phyloP scores from a whole-genome alignment of 2,113 vertebrate genomes.

The Nesogale talazaci region DNA sequence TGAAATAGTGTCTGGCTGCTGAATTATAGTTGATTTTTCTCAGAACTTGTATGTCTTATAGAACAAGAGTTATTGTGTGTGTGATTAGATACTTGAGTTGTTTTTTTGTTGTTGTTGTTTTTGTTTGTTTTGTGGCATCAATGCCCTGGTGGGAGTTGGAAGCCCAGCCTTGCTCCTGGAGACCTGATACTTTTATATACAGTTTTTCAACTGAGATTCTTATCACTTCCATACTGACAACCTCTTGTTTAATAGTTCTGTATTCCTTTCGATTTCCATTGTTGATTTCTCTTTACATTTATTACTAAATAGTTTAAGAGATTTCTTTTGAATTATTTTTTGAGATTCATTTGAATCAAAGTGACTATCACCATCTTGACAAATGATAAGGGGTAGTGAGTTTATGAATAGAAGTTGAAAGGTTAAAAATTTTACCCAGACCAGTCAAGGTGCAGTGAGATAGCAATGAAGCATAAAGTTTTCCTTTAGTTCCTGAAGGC shows the following conservation, averaged over 20 bases:
- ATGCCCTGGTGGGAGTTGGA: too few relatives aligned
- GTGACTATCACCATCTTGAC: neutral
- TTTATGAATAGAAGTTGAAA: neutral
- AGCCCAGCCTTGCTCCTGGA: too few relatives aligned
- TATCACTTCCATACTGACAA: neutral
- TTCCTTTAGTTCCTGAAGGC: too few relatives aligned
- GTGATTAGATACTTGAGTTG: constrained; percentile 38
- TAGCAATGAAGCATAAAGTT: too few relatives aligned
- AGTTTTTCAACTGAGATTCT: constrained; percentile 1
- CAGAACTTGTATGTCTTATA: too few relatives aligned
- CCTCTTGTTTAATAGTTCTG: neutral
- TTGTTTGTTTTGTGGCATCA: too few relatives aligned
- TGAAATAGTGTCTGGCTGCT: too few relatives aligned
- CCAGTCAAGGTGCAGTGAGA: too few relatives aligned
- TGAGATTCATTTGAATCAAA: constrained; percentile 30
- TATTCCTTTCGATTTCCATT: constrained; percentile 1
- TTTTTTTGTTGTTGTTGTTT: too few relatives aligned
- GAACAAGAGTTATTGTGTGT: neutral
- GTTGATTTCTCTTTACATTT: neutral
- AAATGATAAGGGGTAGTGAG: neutral
- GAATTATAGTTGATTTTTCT: too few relatives aligned
- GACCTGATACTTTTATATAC: too few relatives aligned
- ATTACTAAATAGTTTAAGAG: constrained; percentile 36
- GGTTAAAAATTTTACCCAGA: neutral
- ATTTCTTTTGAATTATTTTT: neutral